Evolutionary conservation across 2,797 vertebrate species (phyloP), one percentile per base, ranked within the genome.

Genomic region (Neosilurus hyrtlii): DNA sequence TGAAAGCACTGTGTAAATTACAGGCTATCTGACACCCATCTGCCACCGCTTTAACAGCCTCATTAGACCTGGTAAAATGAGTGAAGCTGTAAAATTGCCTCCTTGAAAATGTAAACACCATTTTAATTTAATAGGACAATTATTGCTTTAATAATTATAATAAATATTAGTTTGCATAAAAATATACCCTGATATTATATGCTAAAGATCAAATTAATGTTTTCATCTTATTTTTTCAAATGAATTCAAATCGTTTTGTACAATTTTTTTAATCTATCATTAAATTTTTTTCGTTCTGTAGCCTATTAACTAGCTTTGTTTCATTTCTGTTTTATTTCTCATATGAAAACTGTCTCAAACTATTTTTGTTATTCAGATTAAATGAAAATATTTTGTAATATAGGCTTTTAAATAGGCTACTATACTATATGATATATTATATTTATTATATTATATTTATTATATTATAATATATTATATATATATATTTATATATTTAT

Each of bases 21-120:
- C 75, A 85, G 86, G 84, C 73, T 85, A 87, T 89, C 87, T 84
- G 83, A 87, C 75, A 86, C 86, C 86, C 86, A 90, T 88, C 84
- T 85, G 84, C 83, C 79, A 77, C 82, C 78, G 37, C n/a, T 82
- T 83, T 85, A 88, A 86, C 87, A 83, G 83, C 87, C 79, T 80
- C 77, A 74, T 80, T 84, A 80, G 79, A 24, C 68, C 30, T 51
- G 65, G 83, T 81, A 82, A 82, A 81, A 84, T 84, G 80, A 82
- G 72, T 81, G 71, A 82, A 84, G 82, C 83, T 84, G 82, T 82
- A 82, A 84, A 84, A 81, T 80, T 83, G 52, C 26, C 35, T 77
- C 37, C n/a, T 77, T 70, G 72, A 67, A 82, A 84, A 83, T 82
- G 85, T 85, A 86, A 86, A 84, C 83, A 83, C 10, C 56, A 78